These are phyloP conservation scores for Xiphorhynchus erythropygius DNA, from an alignment of 2,797 vertebrate species.

Conservation along the genomic window DNA sequence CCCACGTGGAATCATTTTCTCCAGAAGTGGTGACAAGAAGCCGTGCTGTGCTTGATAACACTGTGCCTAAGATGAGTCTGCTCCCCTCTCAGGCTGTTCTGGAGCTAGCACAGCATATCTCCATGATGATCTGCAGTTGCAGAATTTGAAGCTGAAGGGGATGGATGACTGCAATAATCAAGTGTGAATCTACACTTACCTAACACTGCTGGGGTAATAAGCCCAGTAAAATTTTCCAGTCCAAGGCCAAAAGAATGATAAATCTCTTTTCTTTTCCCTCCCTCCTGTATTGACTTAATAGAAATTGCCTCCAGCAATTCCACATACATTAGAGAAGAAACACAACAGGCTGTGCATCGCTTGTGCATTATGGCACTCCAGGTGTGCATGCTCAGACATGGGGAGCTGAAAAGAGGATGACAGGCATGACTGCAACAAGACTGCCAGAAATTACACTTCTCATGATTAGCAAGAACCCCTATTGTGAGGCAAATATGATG, in stretches of 20 bases:
- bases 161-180: neutral
- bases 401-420: constrained; percentile 22
- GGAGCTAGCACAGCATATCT: neutral
- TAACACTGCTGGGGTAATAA: neutral
- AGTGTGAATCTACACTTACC: neutral
- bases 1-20: neutral
- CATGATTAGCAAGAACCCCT: constrained; percentile 30
- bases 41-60: fast-evolving
- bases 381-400: constrained; percentile 17
- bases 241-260: neutral
- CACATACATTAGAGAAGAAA: neutral
- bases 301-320: neutral
- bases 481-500: constrained; percentile 20
- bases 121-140: neutral
- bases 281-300: neutral
- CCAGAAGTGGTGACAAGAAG: neutral
- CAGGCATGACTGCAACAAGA: constrained; percentile 17
- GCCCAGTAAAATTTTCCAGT: neutral
- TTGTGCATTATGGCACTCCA: neutral
- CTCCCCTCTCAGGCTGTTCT: neutral
- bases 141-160: neutral
- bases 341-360: neutral
- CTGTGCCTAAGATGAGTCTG: neutral
- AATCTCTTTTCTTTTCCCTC: neutral
- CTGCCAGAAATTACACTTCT: constrained; percentile 31